Percentiles rank a stretch among this genome's conserved stretches.
These are phyloP conservation scores for Callochromis pleurospilus DNA, from an alignment of 2,113 vertebrate species.

Conservation along the genomic window DNA sequence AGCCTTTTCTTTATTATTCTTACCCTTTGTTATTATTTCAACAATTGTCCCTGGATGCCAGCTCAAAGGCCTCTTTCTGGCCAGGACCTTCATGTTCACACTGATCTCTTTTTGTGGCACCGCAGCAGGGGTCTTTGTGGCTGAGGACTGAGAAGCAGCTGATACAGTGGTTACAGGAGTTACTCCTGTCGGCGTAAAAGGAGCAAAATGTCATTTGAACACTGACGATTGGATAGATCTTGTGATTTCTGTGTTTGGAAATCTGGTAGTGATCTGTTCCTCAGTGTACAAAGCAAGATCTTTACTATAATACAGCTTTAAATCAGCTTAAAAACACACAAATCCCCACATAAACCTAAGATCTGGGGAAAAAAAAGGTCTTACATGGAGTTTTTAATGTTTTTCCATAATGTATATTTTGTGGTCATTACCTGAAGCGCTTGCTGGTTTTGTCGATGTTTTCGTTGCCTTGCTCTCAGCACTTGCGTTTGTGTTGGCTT, in stretches of 20 bases:
- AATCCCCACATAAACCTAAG: neutral
- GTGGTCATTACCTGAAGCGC: neutral
- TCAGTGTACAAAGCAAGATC: neutral
- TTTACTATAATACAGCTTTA: neutral
- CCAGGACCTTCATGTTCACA: slow-evolving; percentile 79
- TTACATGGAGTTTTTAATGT: neutral
- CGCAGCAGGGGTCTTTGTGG: neutral
- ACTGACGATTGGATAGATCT: neutral
- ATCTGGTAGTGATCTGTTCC: neutral
- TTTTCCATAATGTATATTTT: neutral
- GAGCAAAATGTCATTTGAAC: neutral
- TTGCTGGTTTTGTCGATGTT: neutral
- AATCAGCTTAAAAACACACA: neutral
- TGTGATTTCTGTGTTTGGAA: neutral
- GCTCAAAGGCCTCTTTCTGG: slow-evolving; percentile 73
- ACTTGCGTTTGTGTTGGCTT: neutral
- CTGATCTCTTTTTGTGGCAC: slow-evolving; percentile 57
- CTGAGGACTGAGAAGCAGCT: neutral
- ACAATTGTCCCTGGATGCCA: slow-evolving; percentile 83
- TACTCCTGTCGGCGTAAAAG: neutral
- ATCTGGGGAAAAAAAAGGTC: neutral
- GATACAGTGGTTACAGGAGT: neutral
- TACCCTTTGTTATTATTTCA: slow-evolving; percentile 77
- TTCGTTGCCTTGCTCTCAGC: neutral
- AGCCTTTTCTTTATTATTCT: neutral